Evolutionary conservation across 2,888 invertebrate species (phyloP).

Genomic region (Noctua fimbriata): DNA sequence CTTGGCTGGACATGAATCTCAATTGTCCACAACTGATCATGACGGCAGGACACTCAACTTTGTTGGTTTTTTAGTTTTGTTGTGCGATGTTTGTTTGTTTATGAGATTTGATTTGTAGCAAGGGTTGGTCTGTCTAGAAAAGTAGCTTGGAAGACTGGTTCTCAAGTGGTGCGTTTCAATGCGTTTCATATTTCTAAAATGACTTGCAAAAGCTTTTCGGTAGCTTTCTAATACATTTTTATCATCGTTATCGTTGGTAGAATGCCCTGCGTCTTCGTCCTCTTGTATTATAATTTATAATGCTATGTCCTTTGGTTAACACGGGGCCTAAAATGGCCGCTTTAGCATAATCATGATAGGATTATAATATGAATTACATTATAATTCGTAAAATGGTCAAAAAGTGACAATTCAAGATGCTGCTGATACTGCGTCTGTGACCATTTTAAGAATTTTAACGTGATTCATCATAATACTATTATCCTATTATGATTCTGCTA

Average conservation of each 20-base stretch:
- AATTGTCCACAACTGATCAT: conserved; percentile 66
- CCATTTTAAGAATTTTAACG: no score
- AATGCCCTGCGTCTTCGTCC: neutral
- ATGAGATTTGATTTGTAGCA: conserved; percentile 17
- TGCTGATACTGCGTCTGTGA: no score
- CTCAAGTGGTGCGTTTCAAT: neutral
- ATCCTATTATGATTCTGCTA: no score
- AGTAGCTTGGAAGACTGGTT: neutral
- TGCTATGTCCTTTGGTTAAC: neutral
- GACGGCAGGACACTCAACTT: conserved; percentile 70
- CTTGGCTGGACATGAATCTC: conserved; percentile 71
- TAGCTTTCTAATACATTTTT: neutral
- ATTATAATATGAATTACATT: no score
- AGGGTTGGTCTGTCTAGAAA: neutral
- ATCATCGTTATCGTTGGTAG: neutral
- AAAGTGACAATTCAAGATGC: no score
- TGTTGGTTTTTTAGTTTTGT: conserved; percentile 48
- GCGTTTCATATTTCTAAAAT: neutral
- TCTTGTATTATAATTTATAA: neutral
- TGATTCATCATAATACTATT: no score
- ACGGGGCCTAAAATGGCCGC: no score
- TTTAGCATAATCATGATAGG: no score
- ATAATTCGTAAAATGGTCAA: no score
- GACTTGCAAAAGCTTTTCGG: neutral
- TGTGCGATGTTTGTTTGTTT: conserved; percentile 30